These are phyloP conservation scores for Hololepta plana DNA, from an alignment of 2,888 invertebrate species.

Conservation along the genomic window DNA sequence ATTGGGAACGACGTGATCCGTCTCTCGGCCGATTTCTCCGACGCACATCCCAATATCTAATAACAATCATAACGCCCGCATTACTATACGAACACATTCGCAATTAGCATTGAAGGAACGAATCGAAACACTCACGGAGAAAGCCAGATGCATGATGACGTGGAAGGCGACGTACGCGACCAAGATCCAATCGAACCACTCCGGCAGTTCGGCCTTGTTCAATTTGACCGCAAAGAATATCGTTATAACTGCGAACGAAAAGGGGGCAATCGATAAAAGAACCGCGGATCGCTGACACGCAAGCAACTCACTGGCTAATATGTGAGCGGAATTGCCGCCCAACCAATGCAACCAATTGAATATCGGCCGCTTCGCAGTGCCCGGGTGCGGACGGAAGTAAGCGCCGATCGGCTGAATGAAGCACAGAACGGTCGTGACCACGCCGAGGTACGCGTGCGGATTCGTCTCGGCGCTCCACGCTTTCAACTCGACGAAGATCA, in stretches of 20 bases:
- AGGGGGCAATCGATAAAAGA: constrained; percentile 2
- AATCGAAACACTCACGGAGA: constrained; percentile 66
- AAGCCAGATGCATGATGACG: constrained; percentile 67
- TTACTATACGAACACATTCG: no score
- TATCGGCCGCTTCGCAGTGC: constrained; percentile 53
- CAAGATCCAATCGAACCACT: constrained; percentile 75
- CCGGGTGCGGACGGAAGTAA: constrained; percentile 70
- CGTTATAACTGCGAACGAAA: constrained; percentile 56
- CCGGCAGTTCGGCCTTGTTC: constrained; percentile 68
- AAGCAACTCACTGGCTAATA: constrained; percentile 57
- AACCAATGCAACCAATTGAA: constrained; percentile 92
- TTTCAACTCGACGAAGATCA: constrained; percentile 67
- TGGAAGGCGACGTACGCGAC: constrained; percentile 82
- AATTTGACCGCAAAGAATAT: constrained; percentile 84
- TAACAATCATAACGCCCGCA: no score
- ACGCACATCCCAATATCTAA: constrained; percentile 59
- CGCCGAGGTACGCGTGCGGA: constrained; percentile 69
- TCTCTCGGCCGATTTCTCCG: constrained; percentile 52
- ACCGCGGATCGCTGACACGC: no score
- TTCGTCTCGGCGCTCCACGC: constrained; percentile 58
- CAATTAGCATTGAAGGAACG: no score
- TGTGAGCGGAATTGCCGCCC: constrained; percentile 73
- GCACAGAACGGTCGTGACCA: constrained; percentile 58
- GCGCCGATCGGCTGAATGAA: constrained; percentile 80
- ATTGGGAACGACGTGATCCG: constrained; percentile 69